These are phyloP conservation scores for Phyllotreta cruciferae DNA, from an alignment of 2,888 invertebrate genomes.

Conservation along the genomic window DNA sequence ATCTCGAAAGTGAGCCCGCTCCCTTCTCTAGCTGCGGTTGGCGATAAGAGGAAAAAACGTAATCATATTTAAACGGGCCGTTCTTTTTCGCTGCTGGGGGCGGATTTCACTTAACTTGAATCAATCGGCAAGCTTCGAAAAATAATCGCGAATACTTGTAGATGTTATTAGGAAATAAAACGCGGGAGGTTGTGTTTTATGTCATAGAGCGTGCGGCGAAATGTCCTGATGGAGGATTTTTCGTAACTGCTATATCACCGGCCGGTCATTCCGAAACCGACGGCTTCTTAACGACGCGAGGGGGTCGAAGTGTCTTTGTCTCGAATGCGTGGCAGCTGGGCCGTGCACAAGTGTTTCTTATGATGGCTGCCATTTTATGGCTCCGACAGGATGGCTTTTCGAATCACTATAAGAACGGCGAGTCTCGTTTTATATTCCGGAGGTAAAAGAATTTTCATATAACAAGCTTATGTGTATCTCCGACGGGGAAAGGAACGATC, in stretches of 20 bases:
- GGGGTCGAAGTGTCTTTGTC: constrained; percentile 38
- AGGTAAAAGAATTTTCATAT: constrained; percentile 26
- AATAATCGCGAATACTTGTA: too few species aligned
- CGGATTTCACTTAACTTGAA: background rate
- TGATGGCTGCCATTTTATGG: constrained; percentile 42
- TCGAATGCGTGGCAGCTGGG: constrained; percentile 42
- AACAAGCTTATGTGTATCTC: constrained; percentile 21
- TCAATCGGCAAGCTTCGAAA: too few species aligned
- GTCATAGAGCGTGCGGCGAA: too few species aligned
- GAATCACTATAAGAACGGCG: constrained; percentile 34
- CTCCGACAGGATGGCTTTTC: constrained; percentile 41
- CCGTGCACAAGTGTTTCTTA: constrained; percentile 41
- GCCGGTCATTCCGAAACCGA: too few species aligned
- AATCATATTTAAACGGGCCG: constrained; percentile 16
- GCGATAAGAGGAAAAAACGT: constrained; percentile 22
- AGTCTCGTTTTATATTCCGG: constrained; percentile 26
- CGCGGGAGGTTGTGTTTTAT: too few species aligned
- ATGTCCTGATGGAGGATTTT: too few species aligned
- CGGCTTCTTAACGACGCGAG: constrained; percentile 11
- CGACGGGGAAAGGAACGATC: too few species aligned
- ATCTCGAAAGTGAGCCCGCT: constrained; percentile 13
- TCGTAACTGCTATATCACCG: too few species aligned
- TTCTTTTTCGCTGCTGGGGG: constrained; percentile 1
- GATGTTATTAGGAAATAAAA: too few species aligned
- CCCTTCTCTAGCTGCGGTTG: background rate